Evolutionary conservation across 2,888 invertebrate genomes (phyloP).

Genomic region (Halictus quadricinctus): DNA sequence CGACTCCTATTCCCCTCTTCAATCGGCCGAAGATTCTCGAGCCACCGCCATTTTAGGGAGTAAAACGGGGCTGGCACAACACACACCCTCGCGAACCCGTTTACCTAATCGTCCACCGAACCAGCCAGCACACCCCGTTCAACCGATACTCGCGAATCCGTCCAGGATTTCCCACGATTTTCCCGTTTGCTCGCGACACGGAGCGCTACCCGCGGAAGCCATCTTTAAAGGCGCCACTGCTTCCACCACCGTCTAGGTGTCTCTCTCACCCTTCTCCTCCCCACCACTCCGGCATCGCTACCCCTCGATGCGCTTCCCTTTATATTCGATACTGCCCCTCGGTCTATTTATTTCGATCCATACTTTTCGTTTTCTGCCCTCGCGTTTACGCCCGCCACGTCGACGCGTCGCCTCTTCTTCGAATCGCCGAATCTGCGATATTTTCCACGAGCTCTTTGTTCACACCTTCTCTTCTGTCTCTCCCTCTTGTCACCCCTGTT

Average conservation of each 20-base stretch:
- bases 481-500: neutral
- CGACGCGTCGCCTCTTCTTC: neutral
- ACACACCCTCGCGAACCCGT: constrained; percentile 5
- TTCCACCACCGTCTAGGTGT: constrained; percentile 45
- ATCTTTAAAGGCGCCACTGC: constrained; percentile 63
- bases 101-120: neutral
- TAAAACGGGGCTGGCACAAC: neutral
- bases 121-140: constrained; percentile 12
- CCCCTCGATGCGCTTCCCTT: neutral
- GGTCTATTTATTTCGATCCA: neutral
- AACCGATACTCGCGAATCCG: constrained; percentile 14
- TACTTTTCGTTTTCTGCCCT: neutral
- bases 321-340: neutral
- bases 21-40: constrained; percentile 7
- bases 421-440: neutral
- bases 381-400: neutral
- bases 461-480: neutral
- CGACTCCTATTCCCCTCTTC: neutral
- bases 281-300: neutral
- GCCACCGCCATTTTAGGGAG: constrained; percentile 20
- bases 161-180: constrained; percentile 56
- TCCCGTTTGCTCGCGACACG: constrained; percentile 45
- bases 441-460: neutral
- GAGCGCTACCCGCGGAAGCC: constrained; percentile 64
- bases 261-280: constrained; percentile 20